Evolutionary conservation across 2,113 vertebrate species (phyloP).

Genomic region (Psilopogon haemacephalus): DNA sequence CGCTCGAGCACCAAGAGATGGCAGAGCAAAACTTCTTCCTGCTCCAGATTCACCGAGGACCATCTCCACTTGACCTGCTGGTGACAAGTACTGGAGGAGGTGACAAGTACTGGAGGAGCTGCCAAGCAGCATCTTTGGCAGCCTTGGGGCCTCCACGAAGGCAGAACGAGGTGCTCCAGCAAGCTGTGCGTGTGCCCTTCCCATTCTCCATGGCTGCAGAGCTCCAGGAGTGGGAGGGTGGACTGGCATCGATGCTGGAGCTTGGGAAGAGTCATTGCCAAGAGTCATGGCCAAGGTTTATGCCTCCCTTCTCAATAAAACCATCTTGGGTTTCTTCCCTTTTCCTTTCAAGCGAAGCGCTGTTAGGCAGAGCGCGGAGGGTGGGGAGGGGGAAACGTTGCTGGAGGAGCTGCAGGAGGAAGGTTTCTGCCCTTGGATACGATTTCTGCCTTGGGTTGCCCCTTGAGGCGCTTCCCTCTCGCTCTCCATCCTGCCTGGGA

Average conservation of each 20-base stretch:
- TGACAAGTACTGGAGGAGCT: background rate
- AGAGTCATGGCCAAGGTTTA: constrained; percentile 61
- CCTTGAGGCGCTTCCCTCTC: background rate
- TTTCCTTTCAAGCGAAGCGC: background rate
- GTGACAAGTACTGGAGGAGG: rapidly evolving
- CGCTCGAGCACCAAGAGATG: background rate
- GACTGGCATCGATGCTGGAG: background rate
- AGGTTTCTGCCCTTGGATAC: background rate
- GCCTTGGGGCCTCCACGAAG: background rate
- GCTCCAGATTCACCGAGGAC: background rate
- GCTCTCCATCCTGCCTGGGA: background rate
- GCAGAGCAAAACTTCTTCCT: background rate
- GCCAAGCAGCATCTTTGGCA: background rate
- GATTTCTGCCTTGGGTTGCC: background rate
- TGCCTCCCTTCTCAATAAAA: constrained; percentile 63
- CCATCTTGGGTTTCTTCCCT: constrained; percentile 20
- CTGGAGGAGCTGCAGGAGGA: background rate
- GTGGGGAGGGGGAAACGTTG: background rate
- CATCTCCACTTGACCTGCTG: background rate
- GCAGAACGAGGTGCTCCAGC: background rate
- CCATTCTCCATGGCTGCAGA: background rate
- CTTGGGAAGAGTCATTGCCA: constrained; percentile 34
- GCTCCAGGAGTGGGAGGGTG: background rate
- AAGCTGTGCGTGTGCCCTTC: background rate
- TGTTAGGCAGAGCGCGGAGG: background rate